These are phyloP conservation scores for Hyposoter didymator DNA, from an alignment of 2,888 invertebrate species.

Conservation along the genomic window DNA sequence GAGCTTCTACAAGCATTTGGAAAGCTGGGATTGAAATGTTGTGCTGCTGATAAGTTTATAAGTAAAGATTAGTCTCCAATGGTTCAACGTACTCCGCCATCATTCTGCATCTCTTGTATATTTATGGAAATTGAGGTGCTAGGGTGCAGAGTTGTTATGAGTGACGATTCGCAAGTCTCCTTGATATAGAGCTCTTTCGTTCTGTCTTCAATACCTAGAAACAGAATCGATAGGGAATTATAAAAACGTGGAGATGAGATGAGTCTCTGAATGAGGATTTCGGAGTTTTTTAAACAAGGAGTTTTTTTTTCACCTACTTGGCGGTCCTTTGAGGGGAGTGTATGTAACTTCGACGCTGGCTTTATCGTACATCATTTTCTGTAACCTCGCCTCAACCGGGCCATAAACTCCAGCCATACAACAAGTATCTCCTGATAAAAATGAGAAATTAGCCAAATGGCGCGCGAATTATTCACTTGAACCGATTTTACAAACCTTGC, in stretches of 20 bases:
- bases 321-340: slow-evolving; percentile 91
- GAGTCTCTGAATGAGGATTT: slow-evolving; percentile 8
- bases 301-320: slow-evolving; percentile 86
- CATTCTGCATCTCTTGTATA: slow-evolving; percentile 94
- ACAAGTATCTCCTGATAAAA: slow-evolving; percentile 90
- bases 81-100: slow-evolving; percentile 88
- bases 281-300: neutral
- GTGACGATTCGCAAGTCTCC: slow-evolving; percentile 91
- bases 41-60: neutral
- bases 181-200: slow-evolving; percentile 90
- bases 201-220: slow-evolving; percentile 88
- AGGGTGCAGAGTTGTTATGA: slow-evolving; percentile 91
- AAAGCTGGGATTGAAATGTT: no score
- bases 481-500: slow-evolving; percentile 87
- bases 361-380: slow-evolving; percentile 91
- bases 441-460: neutral
- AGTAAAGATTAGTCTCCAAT: neutral
- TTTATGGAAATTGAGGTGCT: slow-evolving; percentile 91
- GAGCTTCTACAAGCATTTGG: no score
- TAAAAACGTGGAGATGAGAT: neutral
- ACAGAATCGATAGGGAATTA: slow-evolving; percentile 6
- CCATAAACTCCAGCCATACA: slow-evolving; percentile 92
- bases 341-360: slow-evolving; percentile 92
- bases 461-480: neutral
- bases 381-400: slow-evolving; percentile 91